phyloP scores from a whole-genome alignment of 2,888 invertebrate genomes.

The Cheilosia scutellata region DNA sequence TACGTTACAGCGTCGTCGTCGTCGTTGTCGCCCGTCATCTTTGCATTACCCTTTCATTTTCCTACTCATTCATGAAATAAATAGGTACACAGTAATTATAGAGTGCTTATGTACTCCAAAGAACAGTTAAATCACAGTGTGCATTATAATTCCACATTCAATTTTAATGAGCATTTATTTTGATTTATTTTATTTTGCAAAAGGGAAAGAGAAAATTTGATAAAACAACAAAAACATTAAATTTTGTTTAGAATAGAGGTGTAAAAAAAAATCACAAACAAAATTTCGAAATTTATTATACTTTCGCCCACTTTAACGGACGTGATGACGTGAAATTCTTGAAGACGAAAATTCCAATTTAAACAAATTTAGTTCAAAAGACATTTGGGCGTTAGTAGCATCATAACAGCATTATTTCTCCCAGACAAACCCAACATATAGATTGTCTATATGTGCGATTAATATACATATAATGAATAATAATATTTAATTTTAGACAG shows the following conservation, averaged over 20 bases:
- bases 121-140: conserved; percentile 29
- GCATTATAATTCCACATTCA: conserved; percentile 13
- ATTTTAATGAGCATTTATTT: conserved; percentile 45
- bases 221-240: conserved; percentile 4
- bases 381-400: conserved; percentile 7
- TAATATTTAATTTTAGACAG: too few relatives aligned
- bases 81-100: not conserved
- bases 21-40: not conserved
- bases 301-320: conserved; percentile 32
- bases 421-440: not conserved
- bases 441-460: conserved; percentile 3
- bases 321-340: conserved; percentile 3
- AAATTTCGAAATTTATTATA: conserved; percentile 39
- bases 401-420: conserved; percentile 20
- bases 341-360: not conserved
- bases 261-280: conserved; percentile 11
- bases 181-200: conserved; percentile 15
- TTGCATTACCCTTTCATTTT: not conserved
- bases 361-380: conserved; percentile 19
- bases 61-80: conserved; percentile 9
- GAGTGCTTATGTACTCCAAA: conserved; percentile 3
- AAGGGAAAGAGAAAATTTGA: not conserved
- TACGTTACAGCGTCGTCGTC: not conserved
- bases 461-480: not conserved
- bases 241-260: conserved; percentile 10